Base-by-base conservation (phyloP, 2,113 vertebrate genomes). In the Chloropsis hardwickii region DNA sequence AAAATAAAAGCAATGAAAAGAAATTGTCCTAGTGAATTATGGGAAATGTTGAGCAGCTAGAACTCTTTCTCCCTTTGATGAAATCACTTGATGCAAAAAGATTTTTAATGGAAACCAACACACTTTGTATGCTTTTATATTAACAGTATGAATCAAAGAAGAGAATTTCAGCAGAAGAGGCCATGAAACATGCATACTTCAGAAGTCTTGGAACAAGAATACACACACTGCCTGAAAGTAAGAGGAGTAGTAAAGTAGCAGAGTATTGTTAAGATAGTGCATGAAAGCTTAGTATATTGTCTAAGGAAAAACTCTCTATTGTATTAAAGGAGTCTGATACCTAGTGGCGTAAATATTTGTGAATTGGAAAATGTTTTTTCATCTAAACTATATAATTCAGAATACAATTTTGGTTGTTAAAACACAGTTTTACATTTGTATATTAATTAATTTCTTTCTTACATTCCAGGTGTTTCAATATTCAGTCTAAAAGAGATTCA, bases 401-500 rank as follows among this genome's bases (percentile, higher is more conserved):
- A 64, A 15, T 62, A 70, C 40, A 5, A 50, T 71, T 88, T 85
- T 72, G 23, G 20, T 81, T 37, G 66, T 0, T 58, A 54, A 54
- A 87, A 28, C 12, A 18, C 17, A 45, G 12, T 62, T 57, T 58
- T 60, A 20, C 8, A 16, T 51, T 69, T 67, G 13, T 6, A 9
- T 62, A 11, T 44, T 2, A 77, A 92, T 85, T 87, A 24, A 86
- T 95, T 81, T 96, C 40, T 93, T 86, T 95, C 33, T 93, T 48
- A 57, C 45, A 9, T 98, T 98, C 51, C 97, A 99, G 99, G 97
- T 96, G 95, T 99, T 86, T 99, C 99, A 73, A 98, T 99, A 98
- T 99, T 99, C 98, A 99, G 99, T 94, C 98, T 99, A 98, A 99
- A 99, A 98, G 99, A 99, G 94, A 98, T 99, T 97, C 99, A 99